A percentile compares a stretch with the other conserved stretches of the same genome.
Conservation (phyloP, 1,140 invertebrate species). For the Ostrea edulis region DNA sequence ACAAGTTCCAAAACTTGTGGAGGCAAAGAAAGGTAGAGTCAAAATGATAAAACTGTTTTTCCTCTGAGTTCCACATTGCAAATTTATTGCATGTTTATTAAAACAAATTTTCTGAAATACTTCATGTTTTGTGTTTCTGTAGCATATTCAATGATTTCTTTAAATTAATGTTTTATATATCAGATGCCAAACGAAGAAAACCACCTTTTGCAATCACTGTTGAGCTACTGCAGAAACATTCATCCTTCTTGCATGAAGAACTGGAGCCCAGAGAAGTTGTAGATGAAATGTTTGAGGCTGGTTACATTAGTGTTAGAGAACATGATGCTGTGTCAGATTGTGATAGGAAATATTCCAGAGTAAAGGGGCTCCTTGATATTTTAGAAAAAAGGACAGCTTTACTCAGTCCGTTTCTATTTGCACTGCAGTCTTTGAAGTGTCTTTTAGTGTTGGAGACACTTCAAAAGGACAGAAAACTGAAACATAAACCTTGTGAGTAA, state of each 20-base stretch:
- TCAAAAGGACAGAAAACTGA: constrained; percentile 12
- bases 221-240: constrained; percentile 10
- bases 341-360: neutral
- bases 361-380: neutral
- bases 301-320: neutral
- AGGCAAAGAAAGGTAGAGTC: neutral
- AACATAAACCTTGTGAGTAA: neutral
- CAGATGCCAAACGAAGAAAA: neutral
- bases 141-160: neutral
- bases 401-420: neutral
- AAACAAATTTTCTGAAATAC: too few relatives aligned
- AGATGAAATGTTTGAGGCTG: neutral
- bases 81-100: too few relatives aligned
- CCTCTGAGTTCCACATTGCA: too few relatives aligned
- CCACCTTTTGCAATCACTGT: neutral
- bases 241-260: neutral
- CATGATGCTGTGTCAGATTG: neutral
- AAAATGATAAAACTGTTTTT: neutral
- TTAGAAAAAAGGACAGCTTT: neutral
- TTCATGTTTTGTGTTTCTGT: too few relatives aligned
- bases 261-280: neutral
- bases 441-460: neutral
- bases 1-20: neutral
- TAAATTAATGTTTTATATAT: neutral
- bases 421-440: neutral